Evolutionary conservation across 2,888 invertebrate genomes (phyloP).

Genomic region (Drosophila merina): DNA sequence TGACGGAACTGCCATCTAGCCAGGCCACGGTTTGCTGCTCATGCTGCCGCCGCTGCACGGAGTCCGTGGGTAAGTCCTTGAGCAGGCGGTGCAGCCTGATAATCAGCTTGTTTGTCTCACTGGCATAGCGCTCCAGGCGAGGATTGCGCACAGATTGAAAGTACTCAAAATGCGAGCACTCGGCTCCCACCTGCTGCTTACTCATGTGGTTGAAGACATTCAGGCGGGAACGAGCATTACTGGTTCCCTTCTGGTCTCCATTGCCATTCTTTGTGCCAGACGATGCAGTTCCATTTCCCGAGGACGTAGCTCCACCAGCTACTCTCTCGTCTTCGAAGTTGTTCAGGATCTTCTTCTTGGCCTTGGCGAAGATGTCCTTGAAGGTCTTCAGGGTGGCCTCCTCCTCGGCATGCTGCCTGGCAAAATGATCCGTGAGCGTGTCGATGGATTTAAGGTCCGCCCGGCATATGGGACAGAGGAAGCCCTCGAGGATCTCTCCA

Average conservation of each 20-base stretch:
- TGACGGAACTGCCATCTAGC: conserved; percentile 95
- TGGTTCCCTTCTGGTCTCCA: conserved; percentile 39
- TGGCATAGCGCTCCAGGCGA: conserved; percentile 93
- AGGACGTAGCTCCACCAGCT: conserved; percentile 16
- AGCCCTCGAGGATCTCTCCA: conserved; percentile 92
- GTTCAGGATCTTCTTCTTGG: conserved; percentile 92
- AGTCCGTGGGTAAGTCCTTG: conserved; percentile 90
- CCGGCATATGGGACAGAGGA: conserved; percentile 97
- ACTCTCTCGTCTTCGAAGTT: conserved; percentile 88
- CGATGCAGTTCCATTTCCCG: conserved; percentile 6
- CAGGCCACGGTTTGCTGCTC: conserved; percentile 93
- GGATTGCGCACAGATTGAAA: conserved; percentile 89
- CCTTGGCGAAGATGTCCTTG: conserved; percentile 94
- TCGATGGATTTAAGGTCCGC: conserved; percentile 93
- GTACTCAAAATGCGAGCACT: conserved; percentile 88
- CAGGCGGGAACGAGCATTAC: conserved; percentile 65
- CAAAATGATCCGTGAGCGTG: conserved; percentile 94
- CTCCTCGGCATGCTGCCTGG: conserved; percentile 94
- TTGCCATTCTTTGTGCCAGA: conserved; percentile 14
- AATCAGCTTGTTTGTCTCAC: conserved; percentile 97
- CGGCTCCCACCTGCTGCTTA: conserved; percentile 84
- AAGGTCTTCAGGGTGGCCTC: conserved; percentile 91
- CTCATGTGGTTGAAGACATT: conserved; percentile 79
- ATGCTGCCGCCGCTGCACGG: conserved; percentile 89
- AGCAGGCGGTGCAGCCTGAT: conserved; percentile 96